Evolutionary conservation across 2,797 vertebrate genomes (phyloP), one percentile per base, ranked within the genome.

Genomic region (Sebastes cheni): DNA sequence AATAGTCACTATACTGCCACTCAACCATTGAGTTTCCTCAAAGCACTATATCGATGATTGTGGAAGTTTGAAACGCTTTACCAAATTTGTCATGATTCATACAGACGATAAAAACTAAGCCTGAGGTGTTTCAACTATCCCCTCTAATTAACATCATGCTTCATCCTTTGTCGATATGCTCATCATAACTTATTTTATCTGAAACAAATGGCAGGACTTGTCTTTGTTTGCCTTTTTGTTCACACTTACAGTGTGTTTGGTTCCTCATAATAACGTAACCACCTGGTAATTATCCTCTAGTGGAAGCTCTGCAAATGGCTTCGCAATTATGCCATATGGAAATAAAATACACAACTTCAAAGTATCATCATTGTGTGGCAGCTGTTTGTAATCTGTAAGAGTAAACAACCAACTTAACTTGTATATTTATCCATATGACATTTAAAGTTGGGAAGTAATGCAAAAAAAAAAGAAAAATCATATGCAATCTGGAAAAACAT

Each of bases 311-410:
- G 64, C 39, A n/a, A 59, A 69, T 34, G 14, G 7, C 39, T 65
- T 52, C 8, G 65, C 69, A 32, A 67, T 81, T 42, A 22, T 32
- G 22, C 61, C 58, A 64, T 73, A 73, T 58, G 65, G 75, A 58
- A 68, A 82, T 39, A 71, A 42, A 75, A 59, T 50, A 46, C 68
- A 32, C 54, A 66, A 52, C 4, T 59, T 65, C 3, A 39, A 74
- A 52, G 25, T 65, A 69, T 32, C 50, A 46, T 60, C 11, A 69
- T 27, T 69, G 58, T 36, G 22, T 64, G 42, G 55, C 67, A 83
- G 66, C 76, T 70, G 76, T 70, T 75, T 18, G 50, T 58, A 73
- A 66, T 79, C 36, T 74, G 23, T 23, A 18, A 68, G 23, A 77
- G 11, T 42, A 70, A 64, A 68, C 13, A 22, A n/a, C 23, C 39